Base-by-base conservation (phyloP, 2,113 vertebrate species). In the Pseudopodoces humilis region DNA sequence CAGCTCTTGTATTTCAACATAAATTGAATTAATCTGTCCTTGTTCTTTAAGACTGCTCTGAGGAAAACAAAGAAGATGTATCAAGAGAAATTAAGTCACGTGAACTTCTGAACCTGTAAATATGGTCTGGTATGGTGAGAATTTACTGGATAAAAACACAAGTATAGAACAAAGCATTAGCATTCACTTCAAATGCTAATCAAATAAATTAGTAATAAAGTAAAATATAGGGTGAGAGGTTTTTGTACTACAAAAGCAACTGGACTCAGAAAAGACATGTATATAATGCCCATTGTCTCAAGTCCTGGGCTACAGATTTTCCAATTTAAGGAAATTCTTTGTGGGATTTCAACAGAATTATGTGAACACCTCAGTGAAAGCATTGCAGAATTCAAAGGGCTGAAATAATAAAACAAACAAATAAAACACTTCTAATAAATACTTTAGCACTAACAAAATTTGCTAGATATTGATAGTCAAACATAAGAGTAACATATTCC, bases 11-110 rank as follows among this genome's bases (percentile, higher is more conserved):
- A 88, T 70, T 94, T 86, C 83, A 71, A 70, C 67, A 68, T 22
- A 90, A 96, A 85, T 88, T 80, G 60, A 82, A 96, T 96, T 94
- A 68, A 90, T 69, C 58, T 90, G 65, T 44, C 80, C 81, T 80
- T 85, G 67, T 52, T 84, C 86, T 69, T 90, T 59, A 90, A 93
- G 55, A 79, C 21, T 68, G 89, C 78, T 92, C 94, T 50, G 63
- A 92, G 56, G 65, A 93, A 77, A 85, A 86, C 33, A 49, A 92
- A 67, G 46, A 81, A 10, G 68, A 88, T 23, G 47, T 12, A 96
- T 41, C 68, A 83, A 90, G 72, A 95, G 49, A 80, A 95, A 70
- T 49, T 41, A 77, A 93, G 79, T 59, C 68, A 90, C 2, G 0
- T 46, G 39, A 94, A 84, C 46, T 88, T 86, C 72, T 30, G 33